A percentile compares a stretch with the other conserved stretches of the same genome.
phyloP scores from a whole-genome alignment of 2,888 invertebrate species.

The Xanthia togata region DNA sequence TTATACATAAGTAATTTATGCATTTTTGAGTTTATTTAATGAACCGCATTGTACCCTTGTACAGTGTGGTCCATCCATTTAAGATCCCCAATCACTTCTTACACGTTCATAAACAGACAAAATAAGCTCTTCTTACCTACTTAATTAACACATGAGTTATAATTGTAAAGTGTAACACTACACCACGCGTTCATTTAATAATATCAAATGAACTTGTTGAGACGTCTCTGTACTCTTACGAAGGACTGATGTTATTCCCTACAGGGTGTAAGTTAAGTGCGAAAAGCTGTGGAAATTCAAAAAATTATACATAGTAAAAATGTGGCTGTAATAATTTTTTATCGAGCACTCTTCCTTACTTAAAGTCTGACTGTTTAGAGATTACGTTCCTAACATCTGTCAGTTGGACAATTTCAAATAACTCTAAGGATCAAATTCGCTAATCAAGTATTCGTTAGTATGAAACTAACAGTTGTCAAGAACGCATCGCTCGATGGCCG shows the following conservation, averaged over 20 bases:
- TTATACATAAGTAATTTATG: no score
- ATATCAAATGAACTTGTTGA: slow-evolving; percentile 38
- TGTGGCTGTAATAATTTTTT: neutral
- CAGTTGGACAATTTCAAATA: no score
- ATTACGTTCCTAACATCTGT: no score
- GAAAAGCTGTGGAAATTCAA: neutral
- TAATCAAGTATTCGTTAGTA: no score
- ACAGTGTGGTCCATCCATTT: no score
- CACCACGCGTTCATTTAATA: slow-evolving; percentile 23
- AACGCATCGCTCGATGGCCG: no score
- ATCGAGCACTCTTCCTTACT: neutral
- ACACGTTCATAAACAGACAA: neutral
- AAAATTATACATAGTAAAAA: neutral
- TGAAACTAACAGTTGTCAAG: no score
- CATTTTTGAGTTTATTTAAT: no score
- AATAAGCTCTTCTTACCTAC: neutral
- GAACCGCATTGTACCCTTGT: no score
- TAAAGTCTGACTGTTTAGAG: no score
- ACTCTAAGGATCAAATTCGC: no score
- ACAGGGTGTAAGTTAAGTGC: slow-evolving; percentile 5
- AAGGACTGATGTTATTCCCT: slow-evolving; percentile 11
- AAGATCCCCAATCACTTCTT: no score
- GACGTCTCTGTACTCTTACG: slow-evolving; percentile 4
- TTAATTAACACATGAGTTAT: slow-evolving; percentile 1
- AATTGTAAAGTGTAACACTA: neutral